Percentiles rank a stretch among this genome's conserved stretches.
Conservation (phyloP, 2,888 invertebrate species). For the Anticlea derivata region DNA sequence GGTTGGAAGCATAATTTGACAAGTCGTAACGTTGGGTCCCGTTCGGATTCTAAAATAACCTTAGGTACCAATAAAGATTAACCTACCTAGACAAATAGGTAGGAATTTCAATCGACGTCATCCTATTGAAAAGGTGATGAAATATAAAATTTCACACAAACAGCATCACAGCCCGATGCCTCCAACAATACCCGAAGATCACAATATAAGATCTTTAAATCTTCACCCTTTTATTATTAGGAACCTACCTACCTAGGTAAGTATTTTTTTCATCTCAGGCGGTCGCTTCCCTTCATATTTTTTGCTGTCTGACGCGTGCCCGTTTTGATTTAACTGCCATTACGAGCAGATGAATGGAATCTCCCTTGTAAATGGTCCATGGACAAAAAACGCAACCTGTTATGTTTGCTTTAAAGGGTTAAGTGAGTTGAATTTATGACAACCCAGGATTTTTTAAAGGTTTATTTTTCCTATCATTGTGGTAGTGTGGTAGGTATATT, state of each 20-base stretch:
- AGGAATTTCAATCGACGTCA: too few species aligned
- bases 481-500: too few species aligned
- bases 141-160: constrained; percentile 36
- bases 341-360: constrained; percentile 16
- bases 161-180: constrained; percentile 25
- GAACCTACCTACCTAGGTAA: too few species aligned
- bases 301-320: constrained; percentile 45
- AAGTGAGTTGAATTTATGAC: constrained; percentile 2
- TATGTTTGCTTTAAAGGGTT: constrained; percentile 23
- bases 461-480: too few species aligned
- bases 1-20: too few species aligned
- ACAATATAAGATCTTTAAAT: constrained; percentile 8
- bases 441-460: too few species aligned
- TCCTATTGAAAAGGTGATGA: constrained; percentile 37
- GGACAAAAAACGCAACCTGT: constrained; percentile 38
- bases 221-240: constrained; percentile 7
- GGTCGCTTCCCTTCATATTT: constrained; percentile 5
- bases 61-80: not conserved
- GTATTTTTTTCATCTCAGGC: constrained; percentile 37
- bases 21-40: too few species aligned
- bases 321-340: constrained; percentile 39
- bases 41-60: too few species aligned
- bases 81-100: not conserved
- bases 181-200: constrained; percentile 16
- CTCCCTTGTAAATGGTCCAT: constrained; percentile 19